phyloP scores from a whole-genome alignment of 2,113 vertebrate genomes.

The Cyphomyrus discorhynchus region DNA sequence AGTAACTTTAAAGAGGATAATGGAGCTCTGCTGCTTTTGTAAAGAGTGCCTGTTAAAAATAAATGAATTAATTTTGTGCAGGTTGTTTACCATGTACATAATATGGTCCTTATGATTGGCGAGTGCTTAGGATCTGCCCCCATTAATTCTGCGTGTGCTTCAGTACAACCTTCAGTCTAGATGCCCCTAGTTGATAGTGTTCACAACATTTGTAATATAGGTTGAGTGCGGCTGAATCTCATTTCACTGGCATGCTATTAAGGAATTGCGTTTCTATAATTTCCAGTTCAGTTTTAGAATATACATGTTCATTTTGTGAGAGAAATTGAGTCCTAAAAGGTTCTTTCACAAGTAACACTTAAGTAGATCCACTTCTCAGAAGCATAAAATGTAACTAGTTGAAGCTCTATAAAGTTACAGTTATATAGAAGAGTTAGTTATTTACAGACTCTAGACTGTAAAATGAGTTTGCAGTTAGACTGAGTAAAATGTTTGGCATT shows the following conservation, averaged over 20 bases:
- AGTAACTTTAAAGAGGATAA: not conserved
- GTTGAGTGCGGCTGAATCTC: not conserved
- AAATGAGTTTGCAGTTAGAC: not conserved
- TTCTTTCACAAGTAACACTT: not conserved
- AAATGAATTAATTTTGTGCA: not conserved
- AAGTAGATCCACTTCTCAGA: not conserved
- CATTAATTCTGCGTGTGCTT: not conserved
- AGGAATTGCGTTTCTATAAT: not conserved
- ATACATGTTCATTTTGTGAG: not conserved
- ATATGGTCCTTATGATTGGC: not conserved
- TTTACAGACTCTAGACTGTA: not conserved
- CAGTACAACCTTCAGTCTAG: not conserved
- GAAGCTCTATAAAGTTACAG: not conserved
- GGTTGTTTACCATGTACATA: not conserved
- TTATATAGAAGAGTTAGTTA: not conserved
- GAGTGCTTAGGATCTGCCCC: not conserved
- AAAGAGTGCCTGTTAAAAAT: not conserved
- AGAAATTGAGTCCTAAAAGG: not conserved
- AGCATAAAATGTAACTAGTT: not conserved
- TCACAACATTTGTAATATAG: not conserved
- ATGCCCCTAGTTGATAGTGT: not conserved
- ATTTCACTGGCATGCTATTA: not conserved
- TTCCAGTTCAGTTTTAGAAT: not conserved
- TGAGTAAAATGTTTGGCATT: not conserved
- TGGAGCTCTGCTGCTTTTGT: not conserved